Conservation (phyloP, 37 sponge, comb jelly and placozoan species). For the Ianthella basta region DNA sequence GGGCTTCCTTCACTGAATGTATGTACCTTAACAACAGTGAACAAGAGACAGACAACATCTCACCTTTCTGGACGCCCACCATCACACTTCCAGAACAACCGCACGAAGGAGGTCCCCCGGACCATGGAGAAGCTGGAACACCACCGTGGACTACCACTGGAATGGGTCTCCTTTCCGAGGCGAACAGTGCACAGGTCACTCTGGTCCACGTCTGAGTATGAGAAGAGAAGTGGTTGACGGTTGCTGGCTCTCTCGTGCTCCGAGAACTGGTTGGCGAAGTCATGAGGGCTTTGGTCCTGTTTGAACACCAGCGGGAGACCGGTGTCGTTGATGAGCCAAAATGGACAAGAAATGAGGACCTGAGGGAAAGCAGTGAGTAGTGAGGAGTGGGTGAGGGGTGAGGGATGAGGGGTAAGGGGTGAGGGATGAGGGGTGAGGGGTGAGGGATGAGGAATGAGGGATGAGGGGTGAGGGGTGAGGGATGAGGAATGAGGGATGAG, state of each 20-base stretch:
- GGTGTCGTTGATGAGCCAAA: constrained; percentile 86
- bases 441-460: too few relatives aligned
- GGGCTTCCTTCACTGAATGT: too few relatives aligned
- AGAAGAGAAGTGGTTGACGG: constrained; percentile 81
- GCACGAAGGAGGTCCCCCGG: constrained; percentile 42
- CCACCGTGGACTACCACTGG: constrained; percentile 21
- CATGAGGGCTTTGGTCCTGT: constrained; percentile 60
- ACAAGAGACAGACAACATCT: constrained; percentile 20
- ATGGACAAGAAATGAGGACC: constrained; percentile 76
- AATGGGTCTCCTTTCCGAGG: constrained; percentile 10
- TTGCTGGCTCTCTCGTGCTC: constrained; percentile 86
- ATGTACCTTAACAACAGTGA: too few relatives aligned
- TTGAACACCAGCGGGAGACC: constrained; percentile 87
- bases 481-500: too few relatives aligned
- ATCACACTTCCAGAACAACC: constrained; percentile 52
- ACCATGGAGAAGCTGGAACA: constrained; percentile 58
- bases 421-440: too few relatives aligned
- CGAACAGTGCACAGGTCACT: constrained; percentile 40
- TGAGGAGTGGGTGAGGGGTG: too few relatives aligned
- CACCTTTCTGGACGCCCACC: constrained; percentile 70
- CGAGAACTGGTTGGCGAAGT: constrained; percentile 77
- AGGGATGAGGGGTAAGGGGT: too few relatives aligned
- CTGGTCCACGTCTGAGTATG: constrained; percentile 58
- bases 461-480: too few relatives aligned
- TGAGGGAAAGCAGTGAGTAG: constrained; percentile 24